phyloP scores from a whole-genome alignment of 2,113 vertebrate species.

The Mormyrus iriodes region DNA sequence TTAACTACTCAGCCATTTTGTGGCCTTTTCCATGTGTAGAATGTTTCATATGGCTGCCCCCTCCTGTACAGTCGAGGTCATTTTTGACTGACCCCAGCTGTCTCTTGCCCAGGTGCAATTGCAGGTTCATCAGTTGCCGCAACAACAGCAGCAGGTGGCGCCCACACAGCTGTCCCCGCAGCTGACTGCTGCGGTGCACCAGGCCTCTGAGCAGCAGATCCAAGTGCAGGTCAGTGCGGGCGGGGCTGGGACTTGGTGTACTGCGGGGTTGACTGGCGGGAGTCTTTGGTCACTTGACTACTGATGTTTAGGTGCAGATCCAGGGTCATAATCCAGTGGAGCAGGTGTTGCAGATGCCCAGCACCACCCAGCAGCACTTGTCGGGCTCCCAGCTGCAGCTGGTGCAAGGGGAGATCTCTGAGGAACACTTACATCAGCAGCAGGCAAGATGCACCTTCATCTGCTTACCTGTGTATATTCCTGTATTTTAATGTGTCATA shows the following conservation, averaged over 20 bases:
- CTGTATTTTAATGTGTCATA: background rate
- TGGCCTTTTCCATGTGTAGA: background rate
- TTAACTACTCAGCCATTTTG: background rate
- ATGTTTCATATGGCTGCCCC: background rate
- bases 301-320: conserved; percentile 75
- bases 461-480: background rate
- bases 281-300: background rate
- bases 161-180: conserved; percentile 85
- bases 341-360: conserved; percentile 74
- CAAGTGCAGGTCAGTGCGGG: conserved; percentile 72
- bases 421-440: conserved; percentile 73
- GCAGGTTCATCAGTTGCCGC: conserved; percentile 5
- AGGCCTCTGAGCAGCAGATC: conserved; percentile 81
- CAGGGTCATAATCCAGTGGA: conserved; percentile 72
- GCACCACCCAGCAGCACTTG: conserved; percentile 68
- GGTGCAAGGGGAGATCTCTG: conserved; percentile 80
- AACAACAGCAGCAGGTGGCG: conserved; percentile 48
- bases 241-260: background rate
- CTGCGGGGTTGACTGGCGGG: background rate
- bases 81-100: background rate
- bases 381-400: conserved; percentile 66
- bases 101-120: background rate
- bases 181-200: conserved; percentile 72
- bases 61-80: background rate
- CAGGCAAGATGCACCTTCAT: background rate